Percentiles rank a stretch among this genome's conserved stretches.
These are phyloP conservation scores for Anser cygnoides DNA, from an alignment of 2,113 vertebrate genomes.

Conservation along the genomic window DNA sequence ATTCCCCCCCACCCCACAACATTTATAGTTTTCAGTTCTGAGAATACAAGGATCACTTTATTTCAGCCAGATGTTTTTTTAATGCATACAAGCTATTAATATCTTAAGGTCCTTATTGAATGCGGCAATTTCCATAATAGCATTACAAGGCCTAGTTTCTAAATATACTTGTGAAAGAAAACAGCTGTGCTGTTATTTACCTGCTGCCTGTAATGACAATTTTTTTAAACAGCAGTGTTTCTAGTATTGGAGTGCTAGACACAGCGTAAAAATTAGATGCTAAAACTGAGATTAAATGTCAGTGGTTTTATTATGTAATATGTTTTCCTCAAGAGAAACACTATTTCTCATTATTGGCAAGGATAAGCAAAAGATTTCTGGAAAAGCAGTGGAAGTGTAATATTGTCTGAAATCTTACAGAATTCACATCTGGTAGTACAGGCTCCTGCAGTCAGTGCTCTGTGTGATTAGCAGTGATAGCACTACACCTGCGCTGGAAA, in stretches of 20 bases:
- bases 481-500: neutral
- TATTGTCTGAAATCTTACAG: neutral
- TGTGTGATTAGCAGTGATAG: neutral
- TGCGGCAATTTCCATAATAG: neutral
- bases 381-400: neutral
- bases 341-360: neutral
- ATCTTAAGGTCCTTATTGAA: neutral
- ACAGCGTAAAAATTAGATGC: neutral
- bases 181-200: neutral
- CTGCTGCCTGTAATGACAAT: neutral
- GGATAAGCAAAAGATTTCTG: neutral
- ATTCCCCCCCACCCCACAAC: neutral
- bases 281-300: neutral
- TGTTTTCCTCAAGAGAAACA: neutral
- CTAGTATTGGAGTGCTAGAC: neutral
- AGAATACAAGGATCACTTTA: neutral
- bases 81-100: neutral
- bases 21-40: neutral
- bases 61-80: neutral
- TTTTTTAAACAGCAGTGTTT: neutral
- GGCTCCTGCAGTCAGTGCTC: neutral
- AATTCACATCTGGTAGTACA: neutral
- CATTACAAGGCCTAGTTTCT: neutral
- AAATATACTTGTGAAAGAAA: neutral
- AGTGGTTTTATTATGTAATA: neutral